Evolutionary conservation across 2,797 vertebrate genomes (phyloP).

Genomic region (Knipowitschia caucasica): DNA sequence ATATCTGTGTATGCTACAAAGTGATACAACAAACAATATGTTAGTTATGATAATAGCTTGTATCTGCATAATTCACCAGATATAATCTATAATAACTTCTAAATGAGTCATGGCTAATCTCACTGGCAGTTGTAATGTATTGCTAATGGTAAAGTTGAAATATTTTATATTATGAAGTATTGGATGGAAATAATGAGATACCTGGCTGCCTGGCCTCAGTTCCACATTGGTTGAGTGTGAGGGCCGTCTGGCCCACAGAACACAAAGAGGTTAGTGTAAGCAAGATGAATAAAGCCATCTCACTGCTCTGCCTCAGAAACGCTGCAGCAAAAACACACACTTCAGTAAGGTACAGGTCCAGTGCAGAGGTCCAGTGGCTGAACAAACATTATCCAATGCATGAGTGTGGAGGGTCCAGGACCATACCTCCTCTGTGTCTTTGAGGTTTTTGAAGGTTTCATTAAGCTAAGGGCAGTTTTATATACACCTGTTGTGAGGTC

Average conservation of each 20-base stretch:
- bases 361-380: slow-evolving; percentile 14
- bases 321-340: slow-evolving; percentile 38
- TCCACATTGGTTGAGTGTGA: slow-evolving; percentile 55
- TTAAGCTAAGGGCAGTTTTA: slow-evolving; percentile 26
- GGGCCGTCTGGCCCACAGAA: slow-evolving; percentile 56
- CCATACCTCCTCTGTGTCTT: slow-evolving; percentile 43
- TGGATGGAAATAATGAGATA: slow-evolving; percentile 15
- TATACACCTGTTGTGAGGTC: slow-evolving; percentile 21
- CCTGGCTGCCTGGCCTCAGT: slow-evolving; percentile 52
- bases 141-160: background rate
- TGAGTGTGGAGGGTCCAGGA: background rate
- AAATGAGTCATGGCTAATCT: background rate
- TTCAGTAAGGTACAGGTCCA: slow-evolving; percentile 33
- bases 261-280: slow-evolving; percentile 55
- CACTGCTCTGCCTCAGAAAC: slow-evolving; percentile 39
- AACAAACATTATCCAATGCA: slow-evolving; percentile 22
- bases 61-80: background rate
- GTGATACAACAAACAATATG: too few relatives aligned
- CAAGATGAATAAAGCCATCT: slow-evolving; percentile 57
- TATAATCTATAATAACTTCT: background rate
- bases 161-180: background rate
- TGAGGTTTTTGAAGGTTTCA: slow-evolving; percentile 22
- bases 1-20: slow-evolving; percentile 75
- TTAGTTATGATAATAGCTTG: background rate
- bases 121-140: background rate